Conservation (phyloP, 2,797 vertebrate species). For the Tenualosa ilisha region DNA sequence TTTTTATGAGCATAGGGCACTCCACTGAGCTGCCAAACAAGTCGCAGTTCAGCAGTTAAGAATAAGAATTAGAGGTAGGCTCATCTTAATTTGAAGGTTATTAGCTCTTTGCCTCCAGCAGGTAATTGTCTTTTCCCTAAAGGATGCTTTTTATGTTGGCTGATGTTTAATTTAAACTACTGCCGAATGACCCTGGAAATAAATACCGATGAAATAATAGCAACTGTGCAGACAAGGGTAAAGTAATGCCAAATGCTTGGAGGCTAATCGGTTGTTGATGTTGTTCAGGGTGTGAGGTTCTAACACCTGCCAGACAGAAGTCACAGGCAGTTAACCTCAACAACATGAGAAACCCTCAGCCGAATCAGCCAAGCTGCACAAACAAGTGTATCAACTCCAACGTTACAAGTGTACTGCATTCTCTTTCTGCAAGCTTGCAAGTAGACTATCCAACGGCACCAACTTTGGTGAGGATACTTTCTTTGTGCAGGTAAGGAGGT, state of each 20-base stretch:
- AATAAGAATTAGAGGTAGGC: background rate
- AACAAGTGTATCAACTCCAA: slow-evolving; percentile 49
- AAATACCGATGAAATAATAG: background rate
- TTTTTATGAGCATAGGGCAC: slow-evolving; percentile 6
- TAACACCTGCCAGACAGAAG: slow-evolving; percentile 75
- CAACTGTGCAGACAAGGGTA: background rate
- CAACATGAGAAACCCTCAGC: slow-evolving; percentile 67
- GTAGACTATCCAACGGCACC: background rate
- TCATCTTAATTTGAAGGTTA: background rate
- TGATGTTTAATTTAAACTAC: background rate
- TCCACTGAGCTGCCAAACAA: background rate
- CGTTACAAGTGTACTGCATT: background rate
- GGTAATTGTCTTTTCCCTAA: background rate
- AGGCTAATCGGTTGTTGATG: slow-evolving; percentile 25
- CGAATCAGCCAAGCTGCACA: slow-evolving; percentile 72
- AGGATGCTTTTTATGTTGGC: slow-evolving; percentile 5
- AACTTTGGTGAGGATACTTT: background rate
- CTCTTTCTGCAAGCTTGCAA: background rate
- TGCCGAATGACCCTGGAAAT: background rate
- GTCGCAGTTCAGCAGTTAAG: background rate
- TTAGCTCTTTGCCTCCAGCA: background rate
- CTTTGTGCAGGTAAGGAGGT: slow-evolving; percentile 6
- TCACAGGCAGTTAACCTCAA: slow-evolving; percentile 82
- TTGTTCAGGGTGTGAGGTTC: slow-evolving; percentile 35
- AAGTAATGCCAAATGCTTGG: background rate